phyloP scores from a whole-genome alignment of 2,113 vertebrate genomes.

The Spea multiplicata region DNA sequence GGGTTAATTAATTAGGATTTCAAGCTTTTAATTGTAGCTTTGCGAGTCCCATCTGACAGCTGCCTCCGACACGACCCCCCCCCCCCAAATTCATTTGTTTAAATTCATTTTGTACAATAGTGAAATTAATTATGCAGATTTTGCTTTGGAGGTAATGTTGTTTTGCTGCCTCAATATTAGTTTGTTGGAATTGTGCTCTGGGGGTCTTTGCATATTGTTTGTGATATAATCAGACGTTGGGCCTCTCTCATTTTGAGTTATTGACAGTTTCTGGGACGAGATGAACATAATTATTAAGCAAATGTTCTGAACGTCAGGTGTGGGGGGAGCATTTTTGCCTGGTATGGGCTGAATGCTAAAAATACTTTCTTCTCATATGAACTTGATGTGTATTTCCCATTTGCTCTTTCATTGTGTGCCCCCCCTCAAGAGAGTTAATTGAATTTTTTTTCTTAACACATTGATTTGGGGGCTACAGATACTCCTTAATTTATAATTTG shows the following conservation, averaged over 20 bases:
- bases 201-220: conserved; percentile 46
- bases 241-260: conserved; percentile 41
- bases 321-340: background rate
- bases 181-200: conserved; percentile 45
- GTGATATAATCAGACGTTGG: conserved; percentile 41
- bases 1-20: conserved; percentile 43
- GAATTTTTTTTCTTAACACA: background rate
- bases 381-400: background rate
- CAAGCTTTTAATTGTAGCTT: conserved; percentile 39
- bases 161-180: conserved; percentile 46
- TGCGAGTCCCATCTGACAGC: conserved; percentile 21
- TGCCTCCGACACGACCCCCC: background rate
- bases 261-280: conserved; percentile 45
- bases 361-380: background rate
- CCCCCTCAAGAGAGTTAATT: conserved; percentile 2
- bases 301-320: conserved; percentile 18
- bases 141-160: conserved; percentile 43
- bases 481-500: too few relatives aligned
- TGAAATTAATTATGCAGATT: conserved; percentile 43
- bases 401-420: background rate
- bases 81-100: conserved; percentile 43
- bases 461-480: background rate
- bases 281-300: conserved; percentile 45
- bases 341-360: background rate
- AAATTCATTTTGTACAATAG: conserved; percentile 37